Base-by-base conservation (phyloP, 2,888 invertebrate genomes). In the Pandemis corylana region DNA sequence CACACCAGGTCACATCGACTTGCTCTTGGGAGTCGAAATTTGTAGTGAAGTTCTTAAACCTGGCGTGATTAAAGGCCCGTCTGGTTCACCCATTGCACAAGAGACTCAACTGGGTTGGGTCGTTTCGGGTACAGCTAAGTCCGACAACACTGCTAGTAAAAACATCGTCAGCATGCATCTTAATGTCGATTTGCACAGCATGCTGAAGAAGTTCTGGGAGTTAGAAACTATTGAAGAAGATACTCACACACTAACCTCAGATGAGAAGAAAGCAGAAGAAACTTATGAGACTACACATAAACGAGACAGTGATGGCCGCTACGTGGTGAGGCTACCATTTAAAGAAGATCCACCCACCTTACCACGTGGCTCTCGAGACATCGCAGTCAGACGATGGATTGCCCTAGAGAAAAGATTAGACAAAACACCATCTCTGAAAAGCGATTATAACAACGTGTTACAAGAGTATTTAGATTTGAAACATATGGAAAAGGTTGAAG, bases 101-200 rank as follows among this genome's bases (percentile, higher is more conserved):
- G 56, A 56, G 13, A 56, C 56, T 15, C 7, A 10, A 20, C 56
- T 56, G 10, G 56, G 56, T 0, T 56, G 56, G 56, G 15, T 56
- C 9, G 56, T 56, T 20, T 56, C 56, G 3, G 56, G 20, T 5
- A 56, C 1, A 15, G 10, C 56, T 1, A 20, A 20, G 4, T 15
- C 20, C 0, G 9, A 3, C 9, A 7, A 20, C 20, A 10, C 56
- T 56, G 56, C 20, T 15, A 28, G 3, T 28, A 10, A 56, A 56
- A 56, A 56, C 56, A 56, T 56, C 56, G 56, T 56, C 56, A 56
- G 56, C 56, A 56, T 56, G 20, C 56, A 56, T 10, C 56, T 56
- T 2, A 20, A 56, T 10, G 56, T 56, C 5, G 56, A 56, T 10
- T 28, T 56, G 10, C 20, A 56, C 56, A 28, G 56, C 56, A 56